Conservation (phyloP, 1,140 invertebrate genomes). For the Chironomus striatipennis region DNA sequence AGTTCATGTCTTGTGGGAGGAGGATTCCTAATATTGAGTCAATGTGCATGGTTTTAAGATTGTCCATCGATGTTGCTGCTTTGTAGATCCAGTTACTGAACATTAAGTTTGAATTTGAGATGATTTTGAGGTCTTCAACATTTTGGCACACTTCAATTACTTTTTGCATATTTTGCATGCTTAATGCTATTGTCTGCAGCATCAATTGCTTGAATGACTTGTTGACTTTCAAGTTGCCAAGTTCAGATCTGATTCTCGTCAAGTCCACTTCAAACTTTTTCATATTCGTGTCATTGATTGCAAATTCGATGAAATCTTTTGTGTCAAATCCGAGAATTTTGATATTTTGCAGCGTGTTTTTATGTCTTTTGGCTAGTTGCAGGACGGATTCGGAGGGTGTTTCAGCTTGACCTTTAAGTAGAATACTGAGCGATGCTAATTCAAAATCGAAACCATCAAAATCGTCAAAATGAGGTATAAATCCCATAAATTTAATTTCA, state of each 20-base stretch:
- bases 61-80: neutral
- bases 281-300: neutral
- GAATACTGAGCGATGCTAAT: neutral
- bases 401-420: neutral
- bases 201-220: neutral
- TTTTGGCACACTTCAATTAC: neutral
- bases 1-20: neutral
- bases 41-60: neutral
- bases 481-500: neutral
- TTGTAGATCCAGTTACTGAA: neutral
- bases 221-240: neutral
- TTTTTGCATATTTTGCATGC: neutral
- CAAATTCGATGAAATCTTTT: neutral
- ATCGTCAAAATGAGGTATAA: neutral
- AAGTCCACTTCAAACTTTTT: neutral
- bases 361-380: neutral
- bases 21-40: neutral
- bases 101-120: neutral
- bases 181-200: neutral
- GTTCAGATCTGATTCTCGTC: neutral
- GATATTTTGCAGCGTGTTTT: neutral
- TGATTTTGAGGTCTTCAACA: neutral
- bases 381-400: neutral
- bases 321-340: neutral
- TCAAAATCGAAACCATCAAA: neutral